Evolutionary conservation across 2,888 invertebrate species (phyloP).

Genomic region (Salticus scenicus): DNA sequence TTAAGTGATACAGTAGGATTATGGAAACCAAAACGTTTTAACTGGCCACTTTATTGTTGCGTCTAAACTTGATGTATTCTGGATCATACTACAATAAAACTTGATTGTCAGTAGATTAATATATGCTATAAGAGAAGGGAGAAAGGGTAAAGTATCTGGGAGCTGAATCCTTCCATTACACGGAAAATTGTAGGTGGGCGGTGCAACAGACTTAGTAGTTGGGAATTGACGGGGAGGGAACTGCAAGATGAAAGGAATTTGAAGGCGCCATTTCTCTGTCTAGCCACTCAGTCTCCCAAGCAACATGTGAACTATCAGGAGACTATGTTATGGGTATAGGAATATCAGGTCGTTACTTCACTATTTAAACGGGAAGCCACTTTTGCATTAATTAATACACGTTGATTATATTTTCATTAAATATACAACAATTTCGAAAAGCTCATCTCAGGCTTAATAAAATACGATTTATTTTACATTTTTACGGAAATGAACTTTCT

Average conservation of each 20-base stretch:
- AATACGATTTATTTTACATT: no score
- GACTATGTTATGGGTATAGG: not conserved
- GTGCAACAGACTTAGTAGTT: not conserved
- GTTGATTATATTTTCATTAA: no score
- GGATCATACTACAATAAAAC: not conserved
- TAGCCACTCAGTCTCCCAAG: conserved; percentile 40
- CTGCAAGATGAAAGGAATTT: conserved; percentile 33
- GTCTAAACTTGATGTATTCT: not conserved
- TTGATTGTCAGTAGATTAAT: not conserved
- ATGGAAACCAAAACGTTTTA: no score
- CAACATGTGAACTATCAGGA: conserved; percentile 30
- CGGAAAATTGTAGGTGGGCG: conserved; percentile 6
- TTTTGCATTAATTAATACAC: conserved; percentile 27
- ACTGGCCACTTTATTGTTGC: no score
- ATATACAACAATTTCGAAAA: no score
- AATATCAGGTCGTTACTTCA: not conserved
- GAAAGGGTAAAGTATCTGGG: not conserved
- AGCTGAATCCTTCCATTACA: not conserved
- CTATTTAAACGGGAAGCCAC: conserved; percentile 10
- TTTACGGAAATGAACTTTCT: no score
- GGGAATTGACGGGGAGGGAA: not conserved
- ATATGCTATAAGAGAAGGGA: not conserved
- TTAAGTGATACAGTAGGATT: no score
- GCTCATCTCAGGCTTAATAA: no score
- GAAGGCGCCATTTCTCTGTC: conserved; percentile 36